phyloP scores from a whole-genome alignment of 2,113 vertebrate species.

The Elephas maximus region DNA sequence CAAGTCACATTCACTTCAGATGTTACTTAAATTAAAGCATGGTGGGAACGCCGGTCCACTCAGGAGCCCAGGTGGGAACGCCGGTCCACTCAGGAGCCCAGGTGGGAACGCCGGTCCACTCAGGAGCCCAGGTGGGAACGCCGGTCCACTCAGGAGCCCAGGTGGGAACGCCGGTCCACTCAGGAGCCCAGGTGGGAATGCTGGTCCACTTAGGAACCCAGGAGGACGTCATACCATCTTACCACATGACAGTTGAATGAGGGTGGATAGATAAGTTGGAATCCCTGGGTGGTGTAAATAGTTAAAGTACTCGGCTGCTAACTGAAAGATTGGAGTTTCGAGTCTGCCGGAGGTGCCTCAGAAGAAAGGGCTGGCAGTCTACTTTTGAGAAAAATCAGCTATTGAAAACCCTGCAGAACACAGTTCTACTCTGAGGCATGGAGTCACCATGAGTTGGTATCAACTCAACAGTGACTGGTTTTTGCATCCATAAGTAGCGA shows the following conservation, averaged over 20 bases:
- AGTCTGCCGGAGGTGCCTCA: not conserved
- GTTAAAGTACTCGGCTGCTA: not conserved
- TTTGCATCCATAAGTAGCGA: not conserved
- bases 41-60: no score
- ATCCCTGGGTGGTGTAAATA: not conserved
- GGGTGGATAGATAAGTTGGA: not conserved
- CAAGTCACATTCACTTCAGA: conserved; percentile 29
- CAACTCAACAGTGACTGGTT: not conserved
- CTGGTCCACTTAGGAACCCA: not conserved
- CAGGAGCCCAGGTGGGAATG: not conserved
- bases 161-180: not conserved
- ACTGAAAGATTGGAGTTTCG: not conserved
- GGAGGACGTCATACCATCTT: not conserved
- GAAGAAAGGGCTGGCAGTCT: not conserved
- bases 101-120: not conserved
- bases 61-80: not conserved
- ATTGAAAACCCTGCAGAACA: not conserved
- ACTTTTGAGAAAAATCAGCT: not conserved
- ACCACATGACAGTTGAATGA: not conserved
- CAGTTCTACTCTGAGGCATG: not conserved
- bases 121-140: not conserved
- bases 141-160: no score
- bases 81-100: no score
- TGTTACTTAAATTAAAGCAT: not conserved
- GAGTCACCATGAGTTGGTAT: not conserved